phyloP scores from a whole-genome alignment of 2,113 vertebrate genomes.

The Sakesphorus luctuosus region DNA sequence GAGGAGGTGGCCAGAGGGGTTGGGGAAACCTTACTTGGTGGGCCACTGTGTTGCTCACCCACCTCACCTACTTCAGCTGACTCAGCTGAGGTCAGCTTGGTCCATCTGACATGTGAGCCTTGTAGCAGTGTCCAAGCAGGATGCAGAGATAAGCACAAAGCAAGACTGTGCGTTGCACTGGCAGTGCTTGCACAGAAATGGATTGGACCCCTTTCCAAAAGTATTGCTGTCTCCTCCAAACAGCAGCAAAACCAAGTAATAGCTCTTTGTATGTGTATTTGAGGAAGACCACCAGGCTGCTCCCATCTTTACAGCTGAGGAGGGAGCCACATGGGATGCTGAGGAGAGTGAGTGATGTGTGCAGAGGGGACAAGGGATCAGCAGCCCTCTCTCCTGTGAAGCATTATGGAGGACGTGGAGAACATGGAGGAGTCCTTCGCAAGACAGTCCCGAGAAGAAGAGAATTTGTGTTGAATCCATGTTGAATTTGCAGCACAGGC shows the following conservation, averaged over 20 bases:
- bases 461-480: background rate
- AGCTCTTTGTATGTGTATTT: background rate
- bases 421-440: rapidly evolving
- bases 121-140: background rate
- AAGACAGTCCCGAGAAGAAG: background rate
- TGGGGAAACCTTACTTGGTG: background rate
- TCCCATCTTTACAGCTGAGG: background rate
- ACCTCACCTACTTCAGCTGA: background rate
- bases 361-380: background rate
- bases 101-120: background rate
- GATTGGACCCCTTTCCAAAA: background rate
- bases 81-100: rapidly evolving
- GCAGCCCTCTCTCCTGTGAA: background rate
- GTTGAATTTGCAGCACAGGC: background rate
- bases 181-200: rapidly evolving
- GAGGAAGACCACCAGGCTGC: background rate
- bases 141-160: background rate
- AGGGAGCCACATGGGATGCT: rapidly evolving
- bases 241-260: background rate
- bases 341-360: background rate
- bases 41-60: background rate
- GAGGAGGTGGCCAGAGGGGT: background rate
- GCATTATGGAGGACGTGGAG: background rate
- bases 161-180: rapidly evolving
- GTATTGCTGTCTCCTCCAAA: background rate